Evolutionary conservation across 2,113 vertebrate genomes (phyloP), one percentile per base, ranked within the genome.

Genomic region (Thamnaconus septentrionalis): DNA sequence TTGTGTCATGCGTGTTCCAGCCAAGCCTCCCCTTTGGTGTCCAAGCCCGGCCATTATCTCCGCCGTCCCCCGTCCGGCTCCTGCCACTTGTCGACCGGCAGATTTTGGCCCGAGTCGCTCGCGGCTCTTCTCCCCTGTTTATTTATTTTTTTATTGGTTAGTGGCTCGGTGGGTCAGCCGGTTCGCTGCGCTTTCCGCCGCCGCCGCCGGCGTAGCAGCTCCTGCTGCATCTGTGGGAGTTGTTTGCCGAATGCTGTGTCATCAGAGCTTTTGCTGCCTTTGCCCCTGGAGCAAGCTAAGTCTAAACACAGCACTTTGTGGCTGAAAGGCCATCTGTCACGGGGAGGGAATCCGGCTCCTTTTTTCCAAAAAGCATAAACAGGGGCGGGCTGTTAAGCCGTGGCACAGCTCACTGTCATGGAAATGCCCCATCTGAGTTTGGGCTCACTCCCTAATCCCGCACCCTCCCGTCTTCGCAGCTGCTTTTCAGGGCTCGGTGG

Each of bases 271-370:
- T 89, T 80, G 78, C 45, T 46, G 79, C 84, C 80, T 78, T 90
- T 89, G 88, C 85, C 87, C 82, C 77, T 31, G 76, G 80, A 85
- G 88, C 86, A 80, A 86, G 85, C 79, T 86, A 83, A 87, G 86
- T 91, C 88, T 88, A 89, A 91, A 90, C 87, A 87, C 87, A 82
- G 86, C 90, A 88, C 72, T 90, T 89, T 89, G 89, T 89, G 91
- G 86, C 86, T 81, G 84, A 88, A 83, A 85, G 84, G 85, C 90
- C 92, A 91, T 92, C 91, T 93, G 91, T 90, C 84, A 90, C 71
- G 46, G 84, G 85, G 81, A 89, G 86, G 85, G 87, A 90, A 84
- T 90, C 82, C 74, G 66, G 82, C 86, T 85, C 87, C 77, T 88
- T 31, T 31, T 75, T 75, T 87, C 85, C 83, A 85, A 92, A 88